Conservation (phyloP, 64 coral and sea anemone species). For the Stichodactyla helianthus region DNA sequence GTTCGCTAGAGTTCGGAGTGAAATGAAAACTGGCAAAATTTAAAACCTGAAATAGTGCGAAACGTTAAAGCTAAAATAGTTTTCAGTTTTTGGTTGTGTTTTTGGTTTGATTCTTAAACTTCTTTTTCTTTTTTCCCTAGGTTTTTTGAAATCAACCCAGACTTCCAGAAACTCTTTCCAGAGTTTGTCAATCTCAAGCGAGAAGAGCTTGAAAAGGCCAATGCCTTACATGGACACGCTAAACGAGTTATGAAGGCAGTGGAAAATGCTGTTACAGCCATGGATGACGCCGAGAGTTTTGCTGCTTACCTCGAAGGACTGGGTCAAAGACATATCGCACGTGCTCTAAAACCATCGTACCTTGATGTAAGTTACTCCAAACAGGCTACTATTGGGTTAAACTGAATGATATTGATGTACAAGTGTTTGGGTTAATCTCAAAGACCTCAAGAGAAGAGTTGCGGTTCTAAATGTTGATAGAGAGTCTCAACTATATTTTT, state of each 20-base stretch:
- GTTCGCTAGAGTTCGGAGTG: too few species aligned
- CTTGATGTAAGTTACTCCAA: conserved; percentile 50
- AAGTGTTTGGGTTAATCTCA: too few species aligned
- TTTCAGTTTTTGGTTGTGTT: too few species aligned
- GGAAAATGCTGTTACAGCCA: conserved; percentile 64
- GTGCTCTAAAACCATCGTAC: conserved; percentile 46
- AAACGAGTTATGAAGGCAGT: conserved; percentile 84
- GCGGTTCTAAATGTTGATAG: too few species aligned
- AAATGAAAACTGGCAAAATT: too few species aligned
- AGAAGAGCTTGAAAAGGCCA: conserved; percentile 46
- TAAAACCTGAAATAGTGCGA: too few species aligned
- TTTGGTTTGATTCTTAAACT: background rate
- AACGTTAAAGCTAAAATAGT: too few species aligned
- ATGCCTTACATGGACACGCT: conserved; percentile 54
- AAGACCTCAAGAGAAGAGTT: too few species aligned
- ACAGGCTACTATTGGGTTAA: background rate
- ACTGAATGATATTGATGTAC: too few species aligned
- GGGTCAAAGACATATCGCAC: conserved; percentile 48
- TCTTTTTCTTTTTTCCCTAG: conserved; percentile 20
- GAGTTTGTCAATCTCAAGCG: conserved; percentile 50
- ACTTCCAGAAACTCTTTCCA: conserved; percentile 64
- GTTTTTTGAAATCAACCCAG: conserved; percentile 73
- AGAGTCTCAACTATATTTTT: too few species aligned
- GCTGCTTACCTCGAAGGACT: conserved; percentile 59
- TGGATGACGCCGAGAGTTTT: conserved; percentile 77